These are phyloP conservation scores for Centropristis striata DNA, from an alignment of 2,113 vertebrate genomes.

Conservation along the genomic window DNA sequence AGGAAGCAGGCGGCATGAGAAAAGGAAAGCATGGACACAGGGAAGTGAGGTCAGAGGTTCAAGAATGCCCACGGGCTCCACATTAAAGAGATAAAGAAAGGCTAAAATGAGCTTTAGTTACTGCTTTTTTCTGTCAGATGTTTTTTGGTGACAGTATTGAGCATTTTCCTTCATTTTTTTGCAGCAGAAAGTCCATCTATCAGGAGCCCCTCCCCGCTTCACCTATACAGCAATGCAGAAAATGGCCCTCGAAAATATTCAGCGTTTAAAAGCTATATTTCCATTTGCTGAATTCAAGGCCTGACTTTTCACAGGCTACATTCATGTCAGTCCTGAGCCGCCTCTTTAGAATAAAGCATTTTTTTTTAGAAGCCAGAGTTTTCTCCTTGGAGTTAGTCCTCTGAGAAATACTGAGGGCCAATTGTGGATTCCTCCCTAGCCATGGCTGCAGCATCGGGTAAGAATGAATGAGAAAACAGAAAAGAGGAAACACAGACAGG, in stretches of 20 bases:
- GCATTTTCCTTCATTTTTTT: constrained; percentile 17
- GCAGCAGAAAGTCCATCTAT: background rate
- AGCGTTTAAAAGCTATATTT: constrained; percentile 27
- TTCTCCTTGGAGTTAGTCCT: constrained; percentile 42
- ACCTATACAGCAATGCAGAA: background rate
- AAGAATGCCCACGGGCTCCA: constrained; percentile 45
- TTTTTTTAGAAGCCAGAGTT: constrained; percentile 42
- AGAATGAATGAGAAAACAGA: constrained; percentile 49
- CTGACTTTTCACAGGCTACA: constrained; percentile 20
- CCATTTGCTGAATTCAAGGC: constrained; percentile 24
- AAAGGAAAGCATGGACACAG: constrained; percentile 7
- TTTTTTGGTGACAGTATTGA: constrained; percentile 15
- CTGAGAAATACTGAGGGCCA: constrained; percentile 47
- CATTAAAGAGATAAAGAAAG: constrained; percentile 48
- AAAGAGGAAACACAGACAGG: constrained; percentile 26
- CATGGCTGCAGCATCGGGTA: constrained; percentile 38
- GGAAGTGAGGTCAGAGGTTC: constrained; percentile 52
- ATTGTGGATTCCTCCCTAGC: constrained; percentile 61
- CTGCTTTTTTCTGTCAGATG: constrained; percentile 30
- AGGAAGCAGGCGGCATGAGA: constrained; percentile 22
- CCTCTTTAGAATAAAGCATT: constrained; percentile 38
- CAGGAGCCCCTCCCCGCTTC: background rate
- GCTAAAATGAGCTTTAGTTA: constrained; percentile 37
- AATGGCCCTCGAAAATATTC: background rate
- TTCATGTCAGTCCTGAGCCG: constrained; percentile 15